A percentile compares a stretch with the other conserved stretches of the same genome.
Conservation (phyloP, 2,888 invertebrate genomes). For the Odontomyia ornata region DNA sequence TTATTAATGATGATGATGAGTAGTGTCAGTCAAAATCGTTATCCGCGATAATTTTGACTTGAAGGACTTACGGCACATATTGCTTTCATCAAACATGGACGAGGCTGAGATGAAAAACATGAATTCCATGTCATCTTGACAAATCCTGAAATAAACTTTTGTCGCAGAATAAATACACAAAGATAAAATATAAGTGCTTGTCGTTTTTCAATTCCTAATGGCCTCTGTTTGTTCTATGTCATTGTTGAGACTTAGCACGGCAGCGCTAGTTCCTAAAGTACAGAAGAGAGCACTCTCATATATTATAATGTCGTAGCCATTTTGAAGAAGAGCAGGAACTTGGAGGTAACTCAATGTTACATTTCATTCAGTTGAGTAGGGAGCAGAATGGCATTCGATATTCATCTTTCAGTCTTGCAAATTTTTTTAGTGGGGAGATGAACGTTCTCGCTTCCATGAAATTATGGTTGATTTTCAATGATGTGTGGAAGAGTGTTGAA, state of each 20-base stretch:
- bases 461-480: too few species aligned
- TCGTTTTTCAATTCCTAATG: constrained; percentile 36
- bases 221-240: constrained; percentile 33
- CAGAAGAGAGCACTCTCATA: constrained; percentile 3
- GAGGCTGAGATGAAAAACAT: not conserved
- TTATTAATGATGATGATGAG: too few species aligned
- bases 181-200: constrained; percentile 34
- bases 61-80: too few species aligned
- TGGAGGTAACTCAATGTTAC: too few species aligned
- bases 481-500: too few species aligned
- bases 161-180: constrained; percentile 35
- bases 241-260: constrained; percentile 22
- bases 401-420: not conserved
- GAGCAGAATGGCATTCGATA: not conserved
- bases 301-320: not conserved
- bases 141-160: constrained; percentile 30
- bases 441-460: too few species aligned
- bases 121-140: constrained; percentile 29
- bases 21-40: too few species aligned
- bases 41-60: too few species aligned
- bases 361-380: too few species aligned
- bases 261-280: not conserved
- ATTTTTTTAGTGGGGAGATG: not conserved
- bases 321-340: not conserved
- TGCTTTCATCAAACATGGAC: not conserved